Evolutionary conservation across 2,888 invertebrate genomes (phyloP).

Genomic region (Troides oblongomaculatus): DNA sequence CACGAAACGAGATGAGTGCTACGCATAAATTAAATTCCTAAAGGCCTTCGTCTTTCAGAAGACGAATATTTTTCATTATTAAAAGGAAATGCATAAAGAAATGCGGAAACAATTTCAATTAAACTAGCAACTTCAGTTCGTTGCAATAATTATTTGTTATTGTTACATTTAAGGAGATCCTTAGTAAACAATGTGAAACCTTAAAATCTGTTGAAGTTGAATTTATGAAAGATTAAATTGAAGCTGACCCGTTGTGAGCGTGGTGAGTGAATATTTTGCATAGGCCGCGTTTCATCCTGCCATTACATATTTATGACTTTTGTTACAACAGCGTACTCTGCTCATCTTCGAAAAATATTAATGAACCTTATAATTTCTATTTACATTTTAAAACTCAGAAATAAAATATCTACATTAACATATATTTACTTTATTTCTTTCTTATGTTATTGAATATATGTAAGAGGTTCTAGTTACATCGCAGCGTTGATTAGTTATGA

Average conservation of each 20-base stretch:
- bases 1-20: slow-evolving; percentile 37
- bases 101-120: slow-evolving; percentile 25
- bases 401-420: background rate
- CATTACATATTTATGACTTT: slow-evolving; percentile 78
- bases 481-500: slow-evolving; percentile 62
- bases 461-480: slow-evolving; percentile 7
- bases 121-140: slow-evolving; percentile 42
- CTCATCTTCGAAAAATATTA: slow-evolving; percentile 73
- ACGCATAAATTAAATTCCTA: slow-evolving; percentile 64
- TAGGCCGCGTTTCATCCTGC: slow-evolving; percentile 56
- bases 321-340: slow-evolving; percentile 55
- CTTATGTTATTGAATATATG: background rate
- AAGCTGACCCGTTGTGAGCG: slow-evolving; percentile 64
- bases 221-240: slow-evolving; percentile 56
- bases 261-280: slow-evolving; percentile 59
- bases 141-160: slow-evolving; percentile 34
- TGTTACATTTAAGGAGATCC: slow-evolving; percentile 26
- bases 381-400: slow-evolving; percentile 66
- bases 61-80: slow-evolving; percentile 34
- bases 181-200: slow-evolving; percentile 6
- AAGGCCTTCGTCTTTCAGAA: slow-evolving; percentile 37
- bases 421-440: no score
- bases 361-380: slow-evolving; percentile 74
- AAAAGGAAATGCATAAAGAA: slow-evolving; percentile 15
- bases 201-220: slow-evolving; percentile 28